Conservation (phyloP, 2,888 invertebrate genomes). For the Thecophora atra region DNA sequence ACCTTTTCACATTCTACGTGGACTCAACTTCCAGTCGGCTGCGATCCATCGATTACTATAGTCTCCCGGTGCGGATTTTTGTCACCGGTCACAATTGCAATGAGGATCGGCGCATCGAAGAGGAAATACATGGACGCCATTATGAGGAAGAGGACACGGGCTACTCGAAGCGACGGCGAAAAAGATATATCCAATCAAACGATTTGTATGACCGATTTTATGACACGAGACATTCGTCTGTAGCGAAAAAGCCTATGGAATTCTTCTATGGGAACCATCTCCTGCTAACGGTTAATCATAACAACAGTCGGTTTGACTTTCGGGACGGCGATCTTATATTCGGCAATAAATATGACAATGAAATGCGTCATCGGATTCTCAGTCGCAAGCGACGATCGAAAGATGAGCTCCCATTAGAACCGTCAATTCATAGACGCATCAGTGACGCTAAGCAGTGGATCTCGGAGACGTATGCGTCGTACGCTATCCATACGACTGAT, state of each 20-base stretch:
- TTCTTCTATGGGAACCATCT: constrained; percentile 45
- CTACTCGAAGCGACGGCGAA: constrained; percentile 67
- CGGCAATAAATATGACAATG: constrained; percentile 69
- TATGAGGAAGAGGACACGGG: constrained; percentile 72
- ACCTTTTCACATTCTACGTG: constrained; percentile 85
- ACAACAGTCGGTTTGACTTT: constrained; percentile 60
- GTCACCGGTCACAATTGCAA: constrained; percentile 78
- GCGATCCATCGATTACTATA: constrained; percentile 84
- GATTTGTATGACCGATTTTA: constrained; percentile 61
- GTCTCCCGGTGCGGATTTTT: constrained; percentile 79
- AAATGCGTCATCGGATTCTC: constrained; percentile 67
- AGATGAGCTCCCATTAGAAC: constrained; percentile 67
- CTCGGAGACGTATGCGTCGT: constrained; percentile 86
- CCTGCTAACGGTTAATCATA: constrained; percentile 50
- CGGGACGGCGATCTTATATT: constrained; percentile 69
- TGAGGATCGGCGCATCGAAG: constrained; percentile 71
- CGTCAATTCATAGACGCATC: constrained; percentile 70
- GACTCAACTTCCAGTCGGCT: constrained; percentile 84
- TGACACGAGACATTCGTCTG: constrained; percentile 51
- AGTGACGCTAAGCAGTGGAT: constrained; percentile 86
- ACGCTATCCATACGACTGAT: constrained; percentile 84
- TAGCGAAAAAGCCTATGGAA: constrained; percentile 38
- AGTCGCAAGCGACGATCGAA: constrained; percentile 68
- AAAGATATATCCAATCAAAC: constrained; percentile 49
- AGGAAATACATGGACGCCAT: constrained; percentile 66